Evolutionary conservation across 2,113 vertebrate species (phyloP).

Genomic region (Pipa parva): DNA sequence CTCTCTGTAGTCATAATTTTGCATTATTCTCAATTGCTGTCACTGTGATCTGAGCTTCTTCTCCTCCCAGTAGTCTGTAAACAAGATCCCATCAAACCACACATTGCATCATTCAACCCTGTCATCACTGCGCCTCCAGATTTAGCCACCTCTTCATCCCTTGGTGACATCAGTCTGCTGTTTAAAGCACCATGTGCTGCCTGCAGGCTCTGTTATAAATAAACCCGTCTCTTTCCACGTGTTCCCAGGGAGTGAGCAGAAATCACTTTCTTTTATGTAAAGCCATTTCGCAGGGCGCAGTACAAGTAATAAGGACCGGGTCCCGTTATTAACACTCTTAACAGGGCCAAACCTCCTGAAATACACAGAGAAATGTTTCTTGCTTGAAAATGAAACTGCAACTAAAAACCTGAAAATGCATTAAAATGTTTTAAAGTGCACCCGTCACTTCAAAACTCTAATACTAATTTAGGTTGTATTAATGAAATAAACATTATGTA

Average conservation of each 20-base stretch:
- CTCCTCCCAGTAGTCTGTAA: slow-evolving; percentile 15
- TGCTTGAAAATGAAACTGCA: too few species aligned
- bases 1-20: too few species aligned
- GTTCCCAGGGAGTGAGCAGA: background rate
- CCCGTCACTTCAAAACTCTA: too few species aligned
- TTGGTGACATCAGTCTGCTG: slow-evolving; percentile 32
- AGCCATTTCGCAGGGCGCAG: background rate
- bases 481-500: too few species aligned
- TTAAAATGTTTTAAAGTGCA: too few species aligned
- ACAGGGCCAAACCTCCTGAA: too few species aligned
- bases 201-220: slow-evolving; percentile 26
- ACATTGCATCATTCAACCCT: slow-evolving; percentile 35
- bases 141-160: slow-evolving; percentile 25
- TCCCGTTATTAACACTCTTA: too few species aligned
- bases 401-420: too few species aligned
- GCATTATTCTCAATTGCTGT: too few species aligned
- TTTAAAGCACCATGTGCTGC: slow-evolving; percentile 38
- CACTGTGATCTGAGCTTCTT: slow-evolving; percentile 3
- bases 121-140: slow-evolving; percentile 25
- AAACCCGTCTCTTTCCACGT: slow-evolving; percentile 12
- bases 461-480: too few species aligned
- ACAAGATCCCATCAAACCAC: slow-evolving; percentile 27
- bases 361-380: too few species aligned
- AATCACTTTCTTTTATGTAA: background rate
- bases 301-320: too few species aligned